Evolutionary conservation across 1,140 invertebrate genomes (phyloP).

Genomic region (Drosophila novamexicana): DNA sequence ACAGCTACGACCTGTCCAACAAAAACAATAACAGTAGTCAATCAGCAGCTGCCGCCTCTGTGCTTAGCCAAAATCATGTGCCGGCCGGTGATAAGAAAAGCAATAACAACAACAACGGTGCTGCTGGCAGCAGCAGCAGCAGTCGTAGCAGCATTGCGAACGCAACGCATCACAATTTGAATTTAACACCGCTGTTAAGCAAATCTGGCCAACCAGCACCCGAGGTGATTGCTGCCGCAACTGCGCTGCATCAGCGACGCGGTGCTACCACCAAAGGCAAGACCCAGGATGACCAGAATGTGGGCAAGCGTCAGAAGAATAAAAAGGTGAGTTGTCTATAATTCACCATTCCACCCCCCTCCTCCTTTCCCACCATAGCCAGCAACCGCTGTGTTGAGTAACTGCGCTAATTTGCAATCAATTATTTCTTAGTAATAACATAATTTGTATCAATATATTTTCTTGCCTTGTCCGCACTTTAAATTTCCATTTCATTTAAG

Average conservation of each 20-base stretch:
- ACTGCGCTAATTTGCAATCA: too few species aligned
- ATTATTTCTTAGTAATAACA: too few species aligned
- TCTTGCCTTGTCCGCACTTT: background rate
- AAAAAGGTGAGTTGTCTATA: conserved; percentile 66
- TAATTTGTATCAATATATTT: too few species aligned
- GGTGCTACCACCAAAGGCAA: conserved; percentile 69
- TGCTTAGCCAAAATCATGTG: conserved; percentile 44
- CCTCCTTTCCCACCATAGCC: too few species aligned
- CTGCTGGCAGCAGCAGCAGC: background rate
- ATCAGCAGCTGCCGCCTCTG: conserved; percentile 8
- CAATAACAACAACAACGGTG: background rate
- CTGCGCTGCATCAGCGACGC: conserved; percentile 34
- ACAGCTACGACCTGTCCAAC: background rate
- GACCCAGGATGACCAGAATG: conserved; percentile 74
- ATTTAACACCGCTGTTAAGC: conserved; percentile 36
- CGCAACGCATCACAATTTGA: conserved; percentile 32
- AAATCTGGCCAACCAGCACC: conserved; percentile 19
- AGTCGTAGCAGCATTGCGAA: background rate
- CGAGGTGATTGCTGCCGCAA: conserved; percentile 25
- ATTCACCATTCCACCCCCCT: too few species aligned
- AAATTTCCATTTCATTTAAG: background rate
- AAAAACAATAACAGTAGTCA: background rate
- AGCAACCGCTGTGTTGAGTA: too few species aligned
- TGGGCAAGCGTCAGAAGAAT: conserved; percentile 74
- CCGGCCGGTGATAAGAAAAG: conserved; percentile 22